phyloP scores from a whole-genome alignment of 2,888 invertebrate species.

The Hirtodrosophila confusa region DNA sequence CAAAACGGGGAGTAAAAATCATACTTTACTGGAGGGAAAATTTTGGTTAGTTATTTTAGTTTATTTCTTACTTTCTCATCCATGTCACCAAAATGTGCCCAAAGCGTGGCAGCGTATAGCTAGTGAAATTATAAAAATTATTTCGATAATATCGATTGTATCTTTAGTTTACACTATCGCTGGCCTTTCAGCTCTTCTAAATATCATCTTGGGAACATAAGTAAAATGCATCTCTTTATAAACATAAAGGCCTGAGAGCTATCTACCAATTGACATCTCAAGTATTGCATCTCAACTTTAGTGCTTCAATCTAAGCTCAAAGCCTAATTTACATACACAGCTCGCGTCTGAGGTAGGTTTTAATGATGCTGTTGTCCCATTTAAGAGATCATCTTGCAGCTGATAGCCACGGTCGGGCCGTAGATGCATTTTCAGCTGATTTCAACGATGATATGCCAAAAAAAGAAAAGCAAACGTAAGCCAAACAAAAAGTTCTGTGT shows the following conservation, averaged over 20 bases:
- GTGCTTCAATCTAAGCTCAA: conserved; percentile 33
- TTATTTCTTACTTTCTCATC: too few relatives aligned
- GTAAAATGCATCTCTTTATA: background rate
- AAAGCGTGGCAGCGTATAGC: too few relatives aligned
- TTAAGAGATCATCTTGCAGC: conserved; percentile 38
- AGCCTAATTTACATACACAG: conserved; percentile 72
- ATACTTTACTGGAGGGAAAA: too few relatives aligned
- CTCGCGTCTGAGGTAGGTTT: conserved; percentile 25
- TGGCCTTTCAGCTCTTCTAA: background rate
- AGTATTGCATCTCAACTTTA: conserved; percentile 36
- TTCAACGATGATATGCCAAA: conserved; percentile 66
- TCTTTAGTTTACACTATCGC: too few relatives aligned
- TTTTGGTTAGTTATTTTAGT: too few relatives aligned
- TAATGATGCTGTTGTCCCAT: conserved; percentile 70
- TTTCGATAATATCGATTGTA: too few relatives aligned
- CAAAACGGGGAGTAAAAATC: too few relatives aligned
- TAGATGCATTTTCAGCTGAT: conserved; percentile 58
- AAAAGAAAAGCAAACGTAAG: conserved; percentile 29
- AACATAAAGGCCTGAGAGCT: conserved; percentile 6
- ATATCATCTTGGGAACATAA: conserved; percentile 11
- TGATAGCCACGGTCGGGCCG: conserved; percentile 35
- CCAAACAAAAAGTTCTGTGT: conserved; percentile 51
- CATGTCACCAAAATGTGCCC: too few relatives aligned
- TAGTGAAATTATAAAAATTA: too few relatives aligned
- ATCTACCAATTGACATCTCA: conserved; percentile 62